These are phyloP conservation scores for Anas flavirostris DNA, from an alignment of 2,797 vertebrate species.

Conservation along the genomic window DNA sequence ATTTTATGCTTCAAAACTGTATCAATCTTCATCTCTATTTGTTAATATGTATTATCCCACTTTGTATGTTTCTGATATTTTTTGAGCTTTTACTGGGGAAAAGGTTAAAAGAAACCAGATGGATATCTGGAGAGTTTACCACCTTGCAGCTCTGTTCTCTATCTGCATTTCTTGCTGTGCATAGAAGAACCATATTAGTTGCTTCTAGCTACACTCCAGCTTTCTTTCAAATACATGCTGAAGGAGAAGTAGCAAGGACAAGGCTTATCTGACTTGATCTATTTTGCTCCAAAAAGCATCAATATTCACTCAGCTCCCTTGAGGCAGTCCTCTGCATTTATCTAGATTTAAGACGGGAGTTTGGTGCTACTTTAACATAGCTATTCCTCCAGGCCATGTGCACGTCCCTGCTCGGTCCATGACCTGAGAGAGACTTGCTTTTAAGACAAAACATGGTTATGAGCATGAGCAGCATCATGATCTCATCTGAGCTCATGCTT, in stretches of 20 bases:
- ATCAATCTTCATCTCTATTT: neutral
- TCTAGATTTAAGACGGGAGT: neutral
- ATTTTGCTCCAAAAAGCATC: neutral
- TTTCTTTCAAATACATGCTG: neutral
- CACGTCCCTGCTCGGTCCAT: accelerated
- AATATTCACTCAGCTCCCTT: neutral
- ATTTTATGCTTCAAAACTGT: neutral
- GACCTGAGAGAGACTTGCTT: neutral
- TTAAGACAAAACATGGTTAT: accelerated
- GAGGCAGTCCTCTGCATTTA: neutral
- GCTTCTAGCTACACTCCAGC: neutral
- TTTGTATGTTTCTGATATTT: neutral
- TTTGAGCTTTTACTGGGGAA: neutral
- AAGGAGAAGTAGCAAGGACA: neutral
- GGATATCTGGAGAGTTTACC: neutral
- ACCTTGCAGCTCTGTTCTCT: neutral
- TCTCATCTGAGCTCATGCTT: neutral
- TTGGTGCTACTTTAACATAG: neutral
- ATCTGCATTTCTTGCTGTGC: neutral
- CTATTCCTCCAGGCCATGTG: accelerated
- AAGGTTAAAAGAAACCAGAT: neutral
- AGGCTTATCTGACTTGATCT: neutral
- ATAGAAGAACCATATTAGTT: neutral
- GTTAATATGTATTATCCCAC: neutral
- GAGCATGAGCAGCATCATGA: neutral